Percentiles rank a stretch among this genome's conserved stretches.
Conservation (phyloP, 2,797 vertebrate species). For the Oophaga sylvatica region DNA sequence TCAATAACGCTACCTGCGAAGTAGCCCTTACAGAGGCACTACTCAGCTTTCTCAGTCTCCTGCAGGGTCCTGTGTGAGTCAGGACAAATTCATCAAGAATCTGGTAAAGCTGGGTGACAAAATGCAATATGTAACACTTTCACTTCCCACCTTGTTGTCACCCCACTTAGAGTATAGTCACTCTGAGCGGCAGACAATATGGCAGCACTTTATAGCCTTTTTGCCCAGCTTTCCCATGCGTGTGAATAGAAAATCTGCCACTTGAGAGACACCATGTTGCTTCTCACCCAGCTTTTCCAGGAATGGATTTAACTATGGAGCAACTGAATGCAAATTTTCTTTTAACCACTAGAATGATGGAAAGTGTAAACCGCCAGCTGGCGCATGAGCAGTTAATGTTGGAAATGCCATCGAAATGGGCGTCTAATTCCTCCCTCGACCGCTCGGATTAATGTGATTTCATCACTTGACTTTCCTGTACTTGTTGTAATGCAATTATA, state of each 20-base stretch:
- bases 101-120: neutral
- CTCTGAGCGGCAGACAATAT: neutral
- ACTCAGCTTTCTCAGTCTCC: neutral
- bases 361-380: neutral
- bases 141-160: too few species aligned
- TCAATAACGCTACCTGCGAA: too few species aligned
- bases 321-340: neutral
- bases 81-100: neutral
- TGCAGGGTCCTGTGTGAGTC: neutral
- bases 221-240: neutral
- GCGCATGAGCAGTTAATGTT: neutral
- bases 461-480: conserved; percentile 32
- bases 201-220: neutral
- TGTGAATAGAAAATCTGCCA: neutral
- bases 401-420: neutral
- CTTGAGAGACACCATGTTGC: neutral
- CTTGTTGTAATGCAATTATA: conserved; percentile 24
- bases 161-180: too few species aligned
- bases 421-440: neutral
- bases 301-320: neutral
- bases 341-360: neutral
- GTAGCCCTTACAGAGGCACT: too few species aligned
- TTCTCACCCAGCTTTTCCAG: conserved; percentile 3
- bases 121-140: neutral
- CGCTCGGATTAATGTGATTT: conserved; percentile 10